phyloP scores from a whole-genome alignment of 2,113 vertebrate genomes.

The Uria aalge region DNA sequence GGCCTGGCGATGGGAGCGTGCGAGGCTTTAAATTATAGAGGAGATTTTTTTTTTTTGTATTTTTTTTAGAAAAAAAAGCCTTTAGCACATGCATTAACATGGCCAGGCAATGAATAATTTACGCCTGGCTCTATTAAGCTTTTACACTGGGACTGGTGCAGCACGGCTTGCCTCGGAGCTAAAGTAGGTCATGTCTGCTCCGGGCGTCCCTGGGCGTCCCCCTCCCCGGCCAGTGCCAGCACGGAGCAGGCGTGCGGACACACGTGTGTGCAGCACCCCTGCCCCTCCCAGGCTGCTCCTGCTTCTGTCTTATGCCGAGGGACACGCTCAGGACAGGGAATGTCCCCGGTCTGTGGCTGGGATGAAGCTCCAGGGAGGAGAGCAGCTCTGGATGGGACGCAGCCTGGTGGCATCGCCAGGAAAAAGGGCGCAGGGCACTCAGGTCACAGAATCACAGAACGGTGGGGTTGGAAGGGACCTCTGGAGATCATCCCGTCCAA shows the following conservation, averaged over 20 bases:
- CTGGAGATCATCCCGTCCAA: too few relatives aligned
- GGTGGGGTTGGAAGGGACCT: too few relatives aligned
- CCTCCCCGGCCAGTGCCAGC: fast-evolving
- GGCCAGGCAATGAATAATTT: slow-evolving; percentile 61
- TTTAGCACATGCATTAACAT: slow-evolving; percentile 53
- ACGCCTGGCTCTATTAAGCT: not conserved
- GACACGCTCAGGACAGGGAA: fast-evolving
- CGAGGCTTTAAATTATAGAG: slow-evolving; percentile 62
- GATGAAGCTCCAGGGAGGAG: not conserved
- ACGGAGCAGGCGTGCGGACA: fast-evolving
- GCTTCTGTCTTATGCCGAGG: fast-evolving
- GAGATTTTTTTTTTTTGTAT: not conserved
- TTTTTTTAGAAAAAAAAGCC: not conserved
- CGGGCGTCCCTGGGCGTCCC: not conserved
- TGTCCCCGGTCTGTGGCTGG: fast-evolving
- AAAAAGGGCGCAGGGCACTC: not conserved
- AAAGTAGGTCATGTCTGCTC: slow-evolving; percentile 58
- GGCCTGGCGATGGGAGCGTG: not conserved
- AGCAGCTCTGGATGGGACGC: not conserved
- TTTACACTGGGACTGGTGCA: not conserved
- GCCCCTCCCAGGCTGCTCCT: not conserved
- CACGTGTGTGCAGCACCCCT: not conserved
- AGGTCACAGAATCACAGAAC: not conserved
- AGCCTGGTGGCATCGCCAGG: not conserved
- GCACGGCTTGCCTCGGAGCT: not conserved